A percentile compares a stretch with the other conserved stretches of the same genome.
Evolutionary conservation across 1,140 invertebrate species (phyloP).

Genomic region (Chelonus insularis): DNA sequence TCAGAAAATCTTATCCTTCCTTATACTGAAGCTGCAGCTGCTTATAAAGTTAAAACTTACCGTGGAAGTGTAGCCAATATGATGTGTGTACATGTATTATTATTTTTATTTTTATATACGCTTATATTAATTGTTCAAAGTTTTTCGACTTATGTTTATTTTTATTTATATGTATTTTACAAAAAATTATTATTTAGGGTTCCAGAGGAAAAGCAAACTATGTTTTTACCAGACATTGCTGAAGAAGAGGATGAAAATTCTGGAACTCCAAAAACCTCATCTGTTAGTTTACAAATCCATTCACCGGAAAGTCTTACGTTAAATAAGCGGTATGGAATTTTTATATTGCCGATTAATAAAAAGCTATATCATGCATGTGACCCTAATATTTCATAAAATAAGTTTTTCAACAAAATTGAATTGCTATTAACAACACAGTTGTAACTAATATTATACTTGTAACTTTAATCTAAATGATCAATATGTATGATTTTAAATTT

Average conservation of each 20-base stretch:
- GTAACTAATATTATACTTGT: too few species aligned
- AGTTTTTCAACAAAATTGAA: too few species aligned
- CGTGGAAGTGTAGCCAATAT: slow-evolving; percentile 68
- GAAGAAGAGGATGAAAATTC: slow-evolving; percentile 62
- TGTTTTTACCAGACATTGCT: slow-evolving; percentile 65
- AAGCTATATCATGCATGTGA: too few species aligned
- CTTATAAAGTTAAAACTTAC: slow-evolving; percentile 68
- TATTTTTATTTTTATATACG: background rate
- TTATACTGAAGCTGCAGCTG: slow-evolving; percentile 68
- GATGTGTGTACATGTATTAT: slow-evolving; percentile 57
- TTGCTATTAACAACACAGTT: too few species aligned
- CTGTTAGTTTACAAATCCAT: slow-evolving; percentile 39
- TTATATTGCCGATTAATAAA: background rate
- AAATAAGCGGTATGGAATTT: slow-evolving; percentile 45
- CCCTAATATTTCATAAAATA: too few species aligned
- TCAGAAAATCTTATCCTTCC: slow-evolving; percentile 63
- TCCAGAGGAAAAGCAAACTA: slow-evolving; percentile 66
- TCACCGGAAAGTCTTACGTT: slow-evolving; percentile 42
- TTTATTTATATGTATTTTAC: too few species aligned
- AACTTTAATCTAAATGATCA: too few species aligned
- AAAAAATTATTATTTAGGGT: slow-evolving; percentile 53
- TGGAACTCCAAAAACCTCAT: slow-evolving; percentile 47
- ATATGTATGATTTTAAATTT: too few species aligned
- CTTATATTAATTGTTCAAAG: too few species aligned
- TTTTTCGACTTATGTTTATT: too few species aligned